These are phyloP conservation scores for Rhinogobius similis DNA, from an alignment of 2,113 vertebrate genomes.

Conservation along the genomic window DNA sequence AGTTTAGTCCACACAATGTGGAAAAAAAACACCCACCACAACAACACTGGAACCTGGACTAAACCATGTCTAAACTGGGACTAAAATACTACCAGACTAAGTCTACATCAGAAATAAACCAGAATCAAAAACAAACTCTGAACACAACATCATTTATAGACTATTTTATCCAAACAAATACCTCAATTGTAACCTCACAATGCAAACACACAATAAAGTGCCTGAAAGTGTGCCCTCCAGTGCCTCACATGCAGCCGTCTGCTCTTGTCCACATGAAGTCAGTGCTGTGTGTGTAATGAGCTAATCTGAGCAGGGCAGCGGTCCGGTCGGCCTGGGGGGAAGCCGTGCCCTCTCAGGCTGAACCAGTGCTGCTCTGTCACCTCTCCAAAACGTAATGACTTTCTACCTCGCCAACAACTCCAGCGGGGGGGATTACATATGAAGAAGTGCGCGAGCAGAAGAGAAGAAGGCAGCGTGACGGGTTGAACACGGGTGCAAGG, in stretches of 20 bases:
- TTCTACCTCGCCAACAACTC: conserved; percentile 67
- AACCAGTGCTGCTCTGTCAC: conserved; percentile 64
- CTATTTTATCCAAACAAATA: background rate
- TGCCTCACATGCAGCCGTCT: background rate
- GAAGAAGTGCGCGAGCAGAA: conserved; percentile 19
- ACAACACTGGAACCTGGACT: too few species aligned
- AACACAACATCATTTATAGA: too few species aligned
- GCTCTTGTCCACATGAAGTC: conserved; percentile 18
- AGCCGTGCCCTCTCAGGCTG: conserved; percentile 69
- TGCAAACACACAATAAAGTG: too few species aligned
- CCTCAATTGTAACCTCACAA: background rate
- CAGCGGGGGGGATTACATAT: conserved; percentile 60
- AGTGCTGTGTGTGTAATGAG: conserved; percentile 59
- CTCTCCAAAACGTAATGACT: conserved; percentile 70
- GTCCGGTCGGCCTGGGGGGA: conserved; percentile 41
- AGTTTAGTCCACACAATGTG: too few species aligned
- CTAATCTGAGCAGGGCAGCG: conserved; percentile 63
- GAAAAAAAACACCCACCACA: too few species aligned
- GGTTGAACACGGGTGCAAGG: conserved; percentile 5
- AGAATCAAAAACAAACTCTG: too few species aligned
- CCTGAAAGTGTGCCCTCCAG: too few species aligned
- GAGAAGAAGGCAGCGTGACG: conserved; percentile 7
- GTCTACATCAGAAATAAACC: too few species aligned
- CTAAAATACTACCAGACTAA: too few species aligned
- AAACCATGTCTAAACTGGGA: too few species aligned